phyloP scores from a whole-genome alignment of 2,888 invertebrate species.

The Diploptera punctata region DNA sequence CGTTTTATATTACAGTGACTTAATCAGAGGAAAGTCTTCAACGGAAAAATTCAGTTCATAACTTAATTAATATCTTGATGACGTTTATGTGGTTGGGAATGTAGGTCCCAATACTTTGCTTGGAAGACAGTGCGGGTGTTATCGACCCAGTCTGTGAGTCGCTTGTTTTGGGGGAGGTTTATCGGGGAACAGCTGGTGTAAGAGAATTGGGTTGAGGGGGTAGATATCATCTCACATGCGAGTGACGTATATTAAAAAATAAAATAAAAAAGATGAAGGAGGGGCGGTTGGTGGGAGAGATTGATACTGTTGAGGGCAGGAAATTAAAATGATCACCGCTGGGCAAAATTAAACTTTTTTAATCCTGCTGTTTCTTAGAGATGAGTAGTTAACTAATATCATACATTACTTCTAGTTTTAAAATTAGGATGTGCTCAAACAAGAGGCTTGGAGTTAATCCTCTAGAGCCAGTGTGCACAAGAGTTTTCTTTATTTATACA shows the following conservation, averaged over 20 bases:
- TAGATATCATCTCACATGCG: conserved; percentile 34
- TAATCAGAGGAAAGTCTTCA: too few species aligned
- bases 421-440: background rate
- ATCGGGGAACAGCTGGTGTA: conserved; percentile 32
- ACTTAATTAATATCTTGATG: too few species aligned
- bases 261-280: conserved; percentile 13
- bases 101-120: too few species aligned
- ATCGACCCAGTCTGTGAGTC: conserved; percentile 4
- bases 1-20: too few species aligned
- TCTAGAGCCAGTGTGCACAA: too few species aligned
- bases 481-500: too few species aligned
- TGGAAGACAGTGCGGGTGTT: background rate
- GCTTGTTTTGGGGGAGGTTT: background rate
- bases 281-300: background rate
- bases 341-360: conserved; percentile 15
- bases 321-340: conserved; percentile 30
- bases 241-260: conserved; percentile 36
- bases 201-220: background rate
- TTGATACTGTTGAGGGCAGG: conserved; percentile 20
- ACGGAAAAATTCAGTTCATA: too few species aligned
- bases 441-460: background rate
- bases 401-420: background rate
- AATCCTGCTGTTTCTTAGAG: background rate
- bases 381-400: background rate
- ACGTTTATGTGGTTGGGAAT: too few species aligned